phyloP scores from a whole-genome alignment of 2,888 invertebrate genomes.

The Andricus curvator region DNA sequence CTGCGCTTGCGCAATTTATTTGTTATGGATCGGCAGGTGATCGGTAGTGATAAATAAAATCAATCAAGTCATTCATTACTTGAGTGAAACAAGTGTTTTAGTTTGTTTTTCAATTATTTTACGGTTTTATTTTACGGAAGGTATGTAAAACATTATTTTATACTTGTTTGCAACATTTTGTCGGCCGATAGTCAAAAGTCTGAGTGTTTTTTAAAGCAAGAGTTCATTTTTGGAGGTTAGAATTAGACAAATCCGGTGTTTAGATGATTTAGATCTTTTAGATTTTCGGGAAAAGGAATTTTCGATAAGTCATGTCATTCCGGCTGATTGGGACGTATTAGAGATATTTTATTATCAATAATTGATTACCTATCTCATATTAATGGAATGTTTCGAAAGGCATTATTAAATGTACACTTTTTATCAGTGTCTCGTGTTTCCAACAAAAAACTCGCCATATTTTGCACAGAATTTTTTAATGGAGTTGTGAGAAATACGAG shows the following conservation, averaged over 20 bases:
- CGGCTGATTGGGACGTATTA: too few species aligned
- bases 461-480: not conserved
- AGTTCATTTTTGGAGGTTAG: not conserved
- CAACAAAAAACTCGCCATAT: not conserved
- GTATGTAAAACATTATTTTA: not conserved
- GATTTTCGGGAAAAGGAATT: not conserved
- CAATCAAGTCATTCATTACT: not conserved
- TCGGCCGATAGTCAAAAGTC: not conserved
- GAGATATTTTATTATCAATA: not conserved
- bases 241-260: not conserved
- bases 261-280: not conserved
- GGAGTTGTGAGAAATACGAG: not conserved
- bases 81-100: not conserved
- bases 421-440: not conserved
- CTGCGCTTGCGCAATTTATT: not conserved
- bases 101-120: constrained; percentile 1
- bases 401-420: not conserved
- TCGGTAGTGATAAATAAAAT: too few species aligned
- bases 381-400: not conserved
- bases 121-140: too few species aligned
- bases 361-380: not conserved
- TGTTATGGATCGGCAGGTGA: not conserved
- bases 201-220: not conserved
- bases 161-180: not conserved
- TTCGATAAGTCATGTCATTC: not conserved